phyloP scores from a whole-genome alignment of 2,888 invertebrate genomes.

The Acleris cristana region DNA sequence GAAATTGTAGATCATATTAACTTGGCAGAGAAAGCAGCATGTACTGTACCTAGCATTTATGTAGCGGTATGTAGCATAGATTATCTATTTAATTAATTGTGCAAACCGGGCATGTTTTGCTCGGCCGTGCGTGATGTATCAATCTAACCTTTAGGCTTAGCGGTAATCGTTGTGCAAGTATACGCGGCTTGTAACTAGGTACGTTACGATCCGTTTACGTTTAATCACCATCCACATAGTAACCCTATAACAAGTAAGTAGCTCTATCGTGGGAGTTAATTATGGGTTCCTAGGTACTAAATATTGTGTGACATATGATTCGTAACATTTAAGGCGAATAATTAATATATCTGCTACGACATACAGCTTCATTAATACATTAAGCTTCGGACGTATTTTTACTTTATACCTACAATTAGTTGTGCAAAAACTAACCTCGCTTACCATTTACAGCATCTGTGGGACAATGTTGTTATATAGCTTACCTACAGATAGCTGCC shows the following conservation, averaged over 20 bases:
- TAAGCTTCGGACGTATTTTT: no score
- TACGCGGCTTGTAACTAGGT: background rate
- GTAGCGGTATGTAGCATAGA: background rate
- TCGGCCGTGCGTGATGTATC: conserved; percentile 23
- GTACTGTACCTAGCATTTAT: no score
- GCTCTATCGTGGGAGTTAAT: background rate
- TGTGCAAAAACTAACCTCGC: no score
- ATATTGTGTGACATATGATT: background rate
- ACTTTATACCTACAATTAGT: no score
- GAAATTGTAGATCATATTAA: no score
- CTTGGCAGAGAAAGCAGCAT: no score
- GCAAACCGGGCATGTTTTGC: conserved; percentile 17
- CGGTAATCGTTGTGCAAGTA: conserved; percentile 2
- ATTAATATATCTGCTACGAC: background rate
- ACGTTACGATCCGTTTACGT: no score
- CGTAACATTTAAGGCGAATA: background rate
- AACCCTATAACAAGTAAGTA: background rate
- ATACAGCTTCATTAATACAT: no score
- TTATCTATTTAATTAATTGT: conserved; percentile 15
- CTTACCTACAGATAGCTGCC: background rate
- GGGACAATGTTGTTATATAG: background rate
- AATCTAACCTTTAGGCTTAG: conserved; percentile 29
- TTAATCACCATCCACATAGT: background rate
- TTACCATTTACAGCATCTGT: no score
- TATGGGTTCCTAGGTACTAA: background rate